Evolutionary conservation across 2,888 invertebrate genomes (phyloP).

Genomic region (Candidula unifasciata): DNA sequence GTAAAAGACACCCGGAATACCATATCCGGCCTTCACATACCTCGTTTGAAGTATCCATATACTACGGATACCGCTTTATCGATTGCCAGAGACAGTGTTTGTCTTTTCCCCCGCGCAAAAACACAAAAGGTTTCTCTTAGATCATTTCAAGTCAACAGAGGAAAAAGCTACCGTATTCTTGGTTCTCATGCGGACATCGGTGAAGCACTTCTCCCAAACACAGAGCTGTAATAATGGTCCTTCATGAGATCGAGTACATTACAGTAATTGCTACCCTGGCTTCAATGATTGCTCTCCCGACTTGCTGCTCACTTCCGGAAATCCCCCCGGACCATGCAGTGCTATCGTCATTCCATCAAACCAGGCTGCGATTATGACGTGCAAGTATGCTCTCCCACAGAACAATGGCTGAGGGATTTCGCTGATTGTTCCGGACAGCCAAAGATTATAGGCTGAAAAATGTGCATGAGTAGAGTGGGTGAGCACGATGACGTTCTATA

Average conservation of each 20-base stretch:
- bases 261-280: conserved; percentile 21
- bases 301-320: conserved; percentile 31
- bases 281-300: conserved; percentile 26
- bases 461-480: too few relatives aligned
- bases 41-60: too few relatives aligned
- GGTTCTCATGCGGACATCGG: neutral
- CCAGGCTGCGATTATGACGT: conserved; percentile 12
- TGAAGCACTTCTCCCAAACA: conserved; percentile 19
- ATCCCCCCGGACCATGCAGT: conserved; percentile 1
- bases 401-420: neutral
- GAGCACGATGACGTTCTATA: too few relatives aligned
- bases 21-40: too few relatives aligned
- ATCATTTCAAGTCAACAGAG: conserved; percentile 7
- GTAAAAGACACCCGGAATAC: too few relatives aligned
- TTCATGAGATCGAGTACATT: conserved; percentile 17
- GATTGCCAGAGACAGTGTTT: too few relatives aligned
- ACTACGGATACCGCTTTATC: too few relatives aligned
- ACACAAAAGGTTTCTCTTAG: neutral
- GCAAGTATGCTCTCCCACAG: neutral
- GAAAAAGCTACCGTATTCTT: neutral
- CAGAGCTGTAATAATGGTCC: neutral
- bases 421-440: neutral
- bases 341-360: conserved; percentile 33
- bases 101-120: too few relatives aligned
- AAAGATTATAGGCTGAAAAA: neutral